Percentiles rank a stretch among this genome's conserved stretches.
Conservation (phyloP, 2,113 vertebrate genomes). For the Accipiter cooperii region DNA sequence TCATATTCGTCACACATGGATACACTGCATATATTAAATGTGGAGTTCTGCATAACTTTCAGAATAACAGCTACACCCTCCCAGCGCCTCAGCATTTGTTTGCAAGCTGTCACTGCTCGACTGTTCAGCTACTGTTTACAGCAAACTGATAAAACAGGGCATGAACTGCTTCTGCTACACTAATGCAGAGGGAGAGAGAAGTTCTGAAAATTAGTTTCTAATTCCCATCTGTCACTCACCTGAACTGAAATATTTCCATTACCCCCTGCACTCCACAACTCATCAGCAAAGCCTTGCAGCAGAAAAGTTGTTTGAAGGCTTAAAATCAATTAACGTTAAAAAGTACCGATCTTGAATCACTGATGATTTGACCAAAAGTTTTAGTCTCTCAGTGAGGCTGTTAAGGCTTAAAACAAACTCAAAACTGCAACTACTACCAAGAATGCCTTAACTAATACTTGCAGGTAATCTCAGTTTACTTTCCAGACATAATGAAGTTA, state of each 20-base stretch:
- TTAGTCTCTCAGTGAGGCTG: not conserved
- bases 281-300: not conserved
- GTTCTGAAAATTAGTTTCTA: not conserved
- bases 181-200: not conserved
- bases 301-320: not conserved
- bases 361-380: not conserved
- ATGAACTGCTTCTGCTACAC: not conserved
- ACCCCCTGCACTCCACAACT: not conserved
- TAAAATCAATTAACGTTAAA: not conserved
- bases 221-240: not conserved
- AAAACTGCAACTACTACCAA: not conserved
- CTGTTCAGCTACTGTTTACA: not conserved
- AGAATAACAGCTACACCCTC: not conserved
- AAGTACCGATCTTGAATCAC: not conserved
- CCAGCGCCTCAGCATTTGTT: not conserved
- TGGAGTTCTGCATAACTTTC: not conserved
- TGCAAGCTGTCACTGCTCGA: not conserved
- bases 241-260: not conserved
- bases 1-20: fast-evolving
- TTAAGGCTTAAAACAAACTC: not conserved
- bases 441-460: not conserved
- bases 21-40: not conserved
- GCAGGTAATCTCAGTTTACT: not conserved
- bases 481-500: not conserved
- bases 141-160: not conserved